Evolutionary conservation across 2,888 invertebrate species (phyloP).

Genomic region (Cheilosia pagana): DNA sequence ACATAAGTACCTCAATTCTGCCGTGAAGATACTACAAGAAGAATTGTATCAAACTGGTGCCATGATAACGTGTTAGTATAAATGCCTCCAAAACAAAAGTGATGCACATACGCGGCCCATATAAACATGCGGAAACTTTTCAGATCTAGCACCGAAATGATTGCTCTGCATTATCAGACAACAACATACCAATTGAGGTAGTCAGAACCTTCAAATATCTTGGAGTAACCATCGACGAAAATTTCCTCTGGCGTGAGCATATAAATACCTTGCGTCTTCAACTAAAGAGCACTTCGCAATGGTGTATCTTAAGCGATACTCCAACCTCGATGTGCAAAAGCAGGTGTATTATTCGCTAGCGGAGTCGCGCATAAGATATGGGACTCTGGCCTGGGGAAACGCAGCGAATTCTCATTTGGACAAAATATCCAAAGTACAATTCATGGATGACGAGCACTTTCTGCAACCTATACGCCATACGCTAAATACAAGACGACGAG

Average conservation of each 20-base stretch:
- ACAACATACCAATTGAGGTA: constrained; percentile 1
- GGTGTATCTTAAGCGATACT: neutral
- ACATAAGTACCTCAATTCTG: too few relatives aligned
- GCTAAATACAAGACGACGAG: too few relatives aligned
- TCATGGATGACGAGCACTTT: too few relatives aligned
- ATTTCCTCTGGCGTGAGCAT: neutral
- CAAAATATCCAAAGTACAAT: too few relatives aligned
- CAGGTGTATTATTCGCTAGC: constrained; percentile 18
- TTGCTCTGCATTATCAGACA: neutral
- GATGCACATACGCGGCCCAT: constrained; percentile 14
- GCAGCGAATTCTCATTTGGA: too few relatives aligned
- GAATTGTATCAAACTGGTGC: too few relatives aligned
- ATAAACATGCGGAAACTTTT: neutral
- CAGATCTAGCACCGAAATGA: constrained; percentile 20
- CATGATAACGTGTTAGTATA: too few relatives aligned
- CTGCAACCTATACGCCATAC: too few relatives aligned
- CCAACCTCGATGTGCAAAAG: too few relatives aligned
- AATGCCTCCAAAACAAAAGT: neutral
- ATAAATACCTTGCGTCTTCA: neutral
- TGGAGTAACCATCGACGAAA: constrained; percentile 20
- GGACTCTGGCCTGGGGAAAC: neutral
- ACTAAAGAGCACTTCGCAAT: constrained; percentile 22
- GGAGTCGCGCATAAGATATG: neutral
- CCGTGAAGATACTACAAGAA: too few relatives aligned
- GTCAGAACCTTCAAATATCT: constrained; percentile 7